Evolutionary conservation across 1,140 invertebrate species (phyloP).

Genomic region (Anthonomus grandis): DNA sequence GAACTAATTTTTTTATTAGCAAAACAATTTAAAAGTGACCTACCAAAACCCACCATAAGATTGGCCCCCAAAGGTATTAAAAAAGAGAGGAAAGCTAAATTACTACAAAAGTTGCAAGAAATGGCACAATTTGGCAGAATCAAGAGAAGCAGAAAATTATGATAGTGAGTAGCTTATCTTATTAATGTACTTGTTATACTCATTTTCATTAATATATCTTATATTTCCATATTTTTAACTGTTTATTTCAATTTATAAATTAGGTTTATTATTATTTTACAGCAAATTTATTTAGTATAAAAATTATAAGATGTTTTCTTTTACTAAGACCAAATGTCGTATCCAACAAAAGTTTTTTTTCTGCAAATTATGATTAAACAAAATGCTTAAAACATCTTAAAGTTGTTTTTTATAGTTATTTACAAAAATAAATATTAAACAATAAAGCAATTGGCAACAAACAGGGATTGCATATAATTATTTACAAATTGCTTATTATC

Average conservation of each 20-base stretch:
- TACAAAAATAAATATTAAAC: too few relatives aligned
- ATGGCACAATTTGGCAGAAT: constrained; percentile 4
- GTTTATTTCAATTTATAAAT: not conserved
- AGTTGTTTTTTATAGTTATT: too few relatives aligned
- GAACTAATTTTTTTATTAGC: constrained; percentile 1
- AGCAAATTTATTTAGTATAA: not conserved
- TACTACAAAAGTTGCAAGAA: not conserved
- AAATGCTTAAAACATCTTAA: too few relatives aligned
- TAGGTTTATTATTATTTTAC: not conserved
- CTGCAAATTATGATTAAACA: too few relatives aligned
- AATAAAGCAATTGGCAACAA: too few relatives aligned
- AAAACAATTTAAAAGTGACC: not conserved
- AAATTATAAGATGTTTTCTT: not conserved
- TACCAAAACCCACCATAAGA: not conserved
- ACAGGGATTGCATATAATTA: too few relatives aligned
- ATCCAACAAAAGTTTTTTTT: not conserved
- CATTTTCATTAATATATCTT: constrained; percentile 3
- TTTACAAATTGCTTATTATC: not conserved
- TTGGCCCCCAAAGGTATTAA: not conserved
- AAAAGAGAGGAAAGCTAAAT: constrained; percentile 1
- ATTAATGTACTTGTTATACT: not conserved
- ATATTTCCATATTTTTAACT: not conserved
- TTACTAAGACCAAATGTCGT: constrained; percentile 1
- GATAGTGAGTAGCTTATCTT: not conserved
- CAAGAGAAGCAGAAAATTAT: too few relatives aligned